Evolutionary conservation across 1,140 invertebrate species (phyloP), one percentile per base, ranked within the genome.

Genomic region (Helicoverpa zea): DNA sequence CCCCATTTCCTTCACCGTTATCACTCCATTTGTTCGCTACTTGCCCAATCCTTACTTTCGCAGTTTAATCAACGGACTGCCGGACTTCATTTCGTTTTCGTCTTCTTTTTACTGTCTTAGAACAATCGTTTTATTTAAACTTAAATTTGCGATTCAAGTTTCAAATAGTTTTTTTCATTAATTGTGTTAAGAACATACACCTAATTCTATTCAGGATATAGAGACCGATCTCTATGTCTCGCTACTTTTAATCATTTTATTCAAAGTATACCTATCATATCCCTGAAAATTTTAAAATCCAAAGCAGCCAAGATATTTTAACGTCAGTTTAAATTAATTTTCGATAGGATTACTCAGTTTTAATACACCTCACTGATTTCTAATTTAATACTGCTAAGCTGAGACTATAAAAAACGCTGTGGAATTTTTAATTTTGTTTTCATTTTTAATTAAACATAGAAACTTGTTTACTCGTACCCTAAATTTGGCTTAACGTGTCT

Each of bases 401-500:
- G 61, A 47, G 61, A 43, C 61, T 64, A 64, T 64, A 63, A 64
- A 64, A 64, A 64, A 11, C 13, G 35, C 14, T 64, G 35, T 16
- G 43, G 14, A 47, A 35, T n/a, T 64, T 64, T 64, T 64, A 64
- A 64, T 64, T 64, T 64, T 47, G 61, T 64, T 64, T 64, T 64
- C 61, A 64, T 64, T 64, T 63, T 64, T 64, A 64, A 64, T 64
- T 64, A 64, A 64, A 64, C 61, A 64, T 64, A 43, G 61, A 47
- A 30, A 64, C 35, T 64, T 64, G 61, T 64, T n/a, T 64, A 64
- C 61, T 14, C 13, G 16, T 43, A 47, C 61, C 61, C n/a, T 64
- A 64, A 64, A 64, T 64, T 64, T 64, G 61, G 61, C 61, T 64
- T 47, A 64, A 64, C 61, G 61, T 64, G 61, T 64, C 61, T 64